Conservation (phyloP, 1,140 invertebrate genomes). For the Phenacoccus solenopsis region DNA sequence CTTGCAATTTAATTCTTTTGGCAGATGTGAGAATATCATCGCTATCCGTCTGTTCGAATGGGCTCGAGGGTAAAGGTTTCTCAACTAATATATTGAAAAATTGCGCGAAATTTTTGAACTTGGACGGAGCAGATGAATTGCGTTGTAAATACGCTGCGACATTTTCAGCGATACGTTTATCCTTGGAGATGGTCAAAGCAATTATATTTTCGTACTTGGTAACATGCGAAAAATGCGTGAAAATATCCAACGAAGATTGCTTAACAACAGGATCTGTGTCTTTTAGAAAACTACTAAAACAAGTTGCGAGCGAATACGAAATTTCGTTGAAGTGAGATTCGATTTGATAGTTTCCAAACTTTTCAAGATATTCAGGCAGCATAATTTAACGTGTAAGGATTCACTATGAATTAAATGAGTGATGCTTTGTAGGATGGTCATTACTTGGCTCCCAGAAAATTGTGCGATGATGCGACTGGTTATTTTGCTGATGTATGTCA, state of each 20-base stretch:
- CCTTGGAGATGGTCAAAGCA: not conserved
- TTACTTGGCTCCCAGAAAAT: not conserved
- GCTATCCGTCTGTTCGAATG: not conserved
- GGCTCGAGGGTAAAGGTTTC: not conserved
- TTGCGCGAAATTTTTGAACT: not conserved
- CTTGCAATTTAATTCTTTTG: not conserved
- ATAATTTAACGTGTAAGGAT: not conserved
- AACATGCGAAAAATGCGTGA: not conserved
- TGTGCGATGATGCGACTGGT: not conserved
- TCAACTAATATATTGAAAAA: not conserved
- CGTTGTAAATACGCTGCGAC: slow-evolving; percentile 30
- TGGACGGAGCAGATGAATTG: not conserved
- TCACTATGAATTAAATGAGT: not conserved
- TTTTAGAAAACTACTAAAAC: not conserved
- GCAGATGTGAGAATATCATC: not conserved
- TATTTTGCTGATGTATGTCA: not conserved
- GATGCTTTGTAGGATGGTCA: not conserved
- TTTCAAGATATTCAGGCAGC: not conserved
- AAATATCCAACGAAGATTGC: not conserved
- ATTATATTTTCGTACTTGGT: slow-evolving; percentile 6
- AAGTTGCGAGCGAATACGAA: not conserved
- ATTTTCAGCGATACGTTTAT: slow-evolving; percentile 28
- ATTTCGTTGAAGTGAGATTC: not conserved
- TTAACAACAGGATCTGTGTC: not conserved
- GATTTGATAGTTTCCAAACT: not conserved